phyloP scores from a whole-genome alignment of 2,888 invertebrate species.

The Netelia virgata region DNA sequence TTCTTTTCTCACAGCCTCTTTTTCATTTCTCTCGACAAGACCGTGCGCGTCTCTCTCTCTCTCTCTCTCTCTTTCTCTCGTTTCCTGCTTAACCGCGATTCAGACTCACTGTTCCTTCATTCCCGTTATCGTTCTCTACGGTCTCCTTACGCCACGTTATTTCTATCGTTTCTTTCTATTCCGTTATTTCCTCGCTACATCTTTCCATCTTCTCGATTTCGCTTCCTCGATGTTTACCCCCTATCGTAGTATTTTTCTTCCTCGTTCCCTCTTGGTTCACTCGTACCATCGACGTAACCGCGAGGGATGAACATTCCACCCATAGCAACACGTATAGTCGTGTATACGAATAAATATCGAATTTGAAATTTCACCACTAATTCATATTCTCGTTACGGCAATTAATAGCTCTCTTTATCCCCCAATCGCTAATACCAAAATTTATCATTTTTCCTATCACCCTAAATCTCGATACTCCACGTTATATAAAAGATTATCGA shows the following conservation, averaged over 20 bases:
- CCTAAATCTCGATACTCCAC: too few relatives aligned
- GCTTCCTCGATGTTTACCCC: background rate
- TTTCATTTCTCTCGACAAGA: slow-evolving; percentile 9
- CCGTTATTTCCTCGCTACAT: slow-evolving; percentile 6
- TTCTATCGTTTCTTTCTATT: background rate
- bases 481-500: background rate
- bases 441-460: too few relatives aligned
- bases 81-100: slow-evolving; percentile 16
- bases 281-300: background rate
- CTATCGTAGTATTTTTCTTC: background rate
- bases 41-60: slow-evolving; percentile 3
- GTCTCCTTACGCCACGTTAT: background rate
- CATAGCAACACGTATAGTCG: too few relatives aligned
- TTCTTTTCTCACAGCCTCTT: slow-evolving; percentile 32
- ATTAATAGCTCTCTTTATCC: background rate
- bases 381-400: background rate
- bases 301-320: too few relatives aligned
- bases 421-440: too few relatives aligned
- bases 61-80: background rate
- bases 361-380: too few relatives aligned
- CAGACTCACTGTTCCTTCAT: slow-evolving; percentile 4
- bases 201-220: background rate
- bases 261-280: background rate
- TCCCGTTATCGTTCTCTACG: slow-evolving; percentile 31
- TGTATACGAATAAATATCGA: too few relatives aligned